Evolutionary conservation across 2,797 vertebrate genomes (phyloP), one percentile per base, ranked within the genome.

Genomic region (Serranus cabrilla): DNA sequence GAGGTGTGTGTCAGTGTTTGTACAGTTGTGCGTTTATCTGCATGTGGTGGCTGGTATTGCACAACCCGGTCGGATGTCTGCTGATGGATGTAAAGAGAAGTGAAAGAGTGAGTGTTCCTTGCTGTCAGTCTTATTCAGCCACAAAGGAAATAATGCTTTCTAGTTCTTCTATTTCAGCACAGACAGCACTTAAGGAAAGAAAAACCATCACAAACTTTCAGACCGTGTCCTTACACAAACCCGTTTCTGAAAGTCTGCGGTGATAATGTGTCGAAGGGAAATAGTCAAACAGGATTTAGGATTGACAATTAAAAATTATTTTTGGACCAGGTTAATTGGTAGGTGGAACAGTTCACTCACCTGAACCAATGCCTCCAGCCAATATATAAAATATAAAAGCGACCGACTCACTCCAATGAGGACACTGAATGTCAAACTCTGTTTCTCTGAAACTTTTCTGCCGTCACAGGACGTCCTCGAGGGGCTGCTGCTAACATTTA

Each of bases 81-180:
- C 20, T 11, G 20, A 21, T 16, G 14, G 25, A n/a, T 39, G 5
- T 4, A 70, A 11, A 69, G 78, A 81, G 91, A 93, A 92, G 82
- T 93, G 90, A 92, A 89, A 93, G 70, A 80, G 10, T 40, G 21
- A 60, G 21, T 5, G 17, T 18, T 14, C 1, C n/a, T 31, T 42
- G 20, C 52, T 0, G 0, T 56, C 39, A 11, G 13, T n/a, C 10
- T 46, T 4, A 43, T 60, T 40, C 58, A 25, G 20, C 23, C 39
- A 65, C 10, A 56, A 18, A 11, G 58, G 66, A 87, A 83, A 71
- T 37, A 2, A 25, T 11, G 9, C 1, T 57, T 47, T 27, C 20
- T 10, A 8, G 11, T 76, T 80, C 63, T 51, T 65, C 27, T 21
- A 8, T 67, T 56, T 27, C 1, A 61, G 55, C 8, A 2, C 3